A percentile compares a stretch with the other conserved stretches of the same genome.
phyloP scores from a whole-genome alignment of 1,140 invertebrate species.

The Orius insidiosus region DNA sequence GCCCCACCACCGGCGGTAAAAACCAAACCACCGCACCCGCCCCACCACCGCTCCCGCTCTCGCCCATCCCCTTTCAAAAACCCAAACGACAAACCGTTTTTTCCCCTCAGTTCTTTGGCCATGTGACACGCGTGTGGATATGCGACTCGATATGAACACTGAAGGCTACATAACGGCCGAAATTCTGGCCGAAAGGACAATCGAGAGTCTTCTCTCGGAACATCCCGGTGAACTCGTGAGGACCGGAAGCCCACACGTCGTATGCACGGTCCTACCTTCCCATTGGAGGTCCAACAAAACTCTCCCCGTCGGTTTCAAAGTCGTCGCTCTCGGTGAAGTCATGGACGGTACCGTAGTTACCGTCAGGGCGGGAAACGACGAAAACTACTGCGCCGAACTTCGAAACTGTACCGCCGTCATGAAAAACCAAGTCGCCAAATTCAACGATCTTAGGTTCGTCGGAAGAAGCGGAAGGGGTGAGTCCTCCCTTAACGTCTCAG shows the following conservation, averaged over 20 bases:
- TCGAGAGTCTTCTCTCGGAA: conserved; percentile 65
- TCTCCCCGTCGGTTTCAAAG: conserved; percentile 82
- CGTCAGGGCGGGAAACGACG: conserved; percentile 87
- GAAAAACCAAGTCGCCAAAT: conserved; percentile 94
- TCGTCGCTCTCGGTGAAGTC: conserved; percentile 81
- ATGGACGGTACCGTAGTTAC: conserved; percentile 89
- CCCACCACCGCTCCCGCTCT: conserved; percentile 22
- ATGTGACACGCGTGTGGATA: conserved; percentile 22
- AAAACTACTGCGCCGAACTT: conserved; percentile 89
- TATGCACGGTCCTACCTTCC: conserved; percentile 73
- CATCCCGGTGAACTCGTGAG: conserved; percentile 83
- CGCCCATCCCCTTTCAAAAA: conserved; percentile 22
- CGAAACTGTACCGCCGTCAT: conserved; percentile 84
- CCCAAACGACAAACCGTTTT: conserved; percentile 15
- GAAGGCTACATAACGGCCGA: conserved; percentile 43
- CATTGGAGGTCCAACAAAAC: conserved; percentile 97
- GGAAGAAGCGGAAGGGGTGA: conserved; percentile 88
- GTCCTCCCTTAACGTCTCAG: conserved; percentile 2
- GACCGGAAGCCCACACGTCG: conserved; percentile 84
- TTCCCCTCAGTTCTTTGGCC: conserved; percentile 15
- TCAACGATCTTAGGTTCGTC: conserved; percentile 93
- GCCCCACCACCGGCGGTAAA: conserved; percentile 12
- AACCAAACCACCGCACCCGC: conserved; percentile 20
- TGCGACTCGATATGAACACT: conserved; percentile 22
- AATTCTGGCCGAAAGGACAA: conserved; percentile 59